Conservation (phyloP, 2,888 invertebrate genomes). For the Yponomeuta malinellus region DNA sequence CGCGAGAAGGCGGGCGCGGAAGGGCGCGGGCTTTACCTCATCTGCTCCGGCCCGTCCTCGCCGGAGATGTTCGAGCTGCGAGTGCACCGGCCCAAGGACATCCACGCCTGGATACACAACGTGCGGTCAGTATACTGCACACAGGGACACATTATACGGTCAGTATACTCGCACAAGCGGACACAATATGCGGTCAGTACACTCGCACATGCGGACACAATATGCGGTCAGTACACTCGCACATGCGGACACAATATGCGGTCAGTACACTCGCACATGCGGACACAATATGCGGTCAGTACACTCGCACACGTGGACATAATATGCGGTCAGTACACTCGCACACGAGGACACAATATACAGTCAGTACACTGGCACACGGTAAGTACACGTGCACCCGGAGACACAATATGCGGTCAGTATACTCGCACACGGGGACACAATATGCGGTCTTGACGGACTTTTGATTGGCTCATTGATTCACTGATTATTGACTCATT, state of each 20-base stretch:
- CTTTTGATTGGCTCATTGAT: no score
- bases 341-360: constrained; percentile 51
- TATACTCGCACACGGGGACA: no score
- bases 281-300: not conserved
- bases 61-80: constrained; percentile 98
- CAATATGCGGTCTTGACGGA: no score
- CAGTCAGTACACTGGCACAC: constrained; percentile 57
- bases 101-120: constrained; percentile 91
- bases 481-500: no score
- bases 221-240: constrained; percentile 75
- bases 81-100: constrained; percentile 91
- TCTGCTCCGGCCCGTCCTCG: constrained; percentile 92
- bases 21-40: constrained; percentile 92
- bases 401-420: not conserved
- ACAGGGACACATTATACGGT: not conserved
- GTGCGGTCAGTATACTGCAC: constrained; percentile 75
- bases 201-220: constrained; percentile 84
- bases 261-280: not conserved
- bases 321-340: constrained; percentile 70
- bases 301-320: constrained; percentile 30
- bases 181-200: not conserved
- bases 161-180: no score
- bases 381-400: no score
- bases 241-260: not conserved
- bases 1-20: constrained; percentile 96